Base-by-base conservation (phyloP, 92 coral and sea anemone species). In the Nematostella vectensis region DNA sequence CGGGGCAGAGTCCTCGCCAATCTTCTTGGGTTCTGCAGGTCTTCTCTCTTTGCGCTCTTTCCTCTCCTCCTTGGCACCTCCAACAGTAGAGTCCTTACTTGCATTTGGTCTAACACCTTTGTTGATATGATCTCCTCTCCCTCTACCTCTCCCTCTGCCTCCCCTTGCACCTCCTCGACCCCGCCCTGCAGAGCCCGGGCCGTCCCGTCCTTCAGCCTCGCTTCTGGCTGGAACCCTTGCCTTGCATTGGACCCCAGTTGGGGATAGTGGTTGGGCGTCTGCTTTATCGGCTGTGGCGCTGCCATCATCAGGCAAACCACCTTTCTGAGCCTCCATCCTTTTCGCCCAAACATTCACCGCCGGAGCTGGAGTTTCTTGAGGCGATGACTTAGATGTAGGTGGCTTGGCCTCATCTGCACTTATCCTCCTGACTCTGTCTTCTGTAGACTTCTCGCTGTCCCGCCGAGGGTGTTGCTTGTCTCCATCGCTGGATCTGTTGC, bases 111-210 rank as follows among this genome's bases (percentile, higher is more conserved):
- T 61, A 10, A 66, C 85, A 18, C 54, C 29, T 62, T 73, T 58
- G 12, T 48, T 52, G 11, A 57, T 54, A 30, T 59, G 48, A 0
- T 73, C 80, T 21, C 74, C 56, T 43, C 78, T 78, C 19, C 77
- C 86, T 23, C 85, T 47, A 6, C 99, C 94, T 27, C 96, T 81
- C 20, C 96, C 99, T 29, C 99, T 72, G 4, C 80, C 85, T 50
- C 74, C 48, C 6, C 75, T 66, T 2, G 70, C 66, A 47, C 76
- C 83, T 38, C 65, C 89, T 1, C 71, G 55, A 2, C 77, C 51
- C 23, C 62, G 27, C 37, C 54, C 70, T 9, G 53, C 31, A 23
- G 70, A 64, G 1, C 40, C 18, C 25, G 70, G 60, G 9, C 61
- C 70, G 54, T 55, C 25, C 10, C 52, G 19, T 47, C 50, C 71